phyloP scores from a whole-genome alignment of 1,140 invertebrate species.

The Leptinotarsa lineolata region DNA sequence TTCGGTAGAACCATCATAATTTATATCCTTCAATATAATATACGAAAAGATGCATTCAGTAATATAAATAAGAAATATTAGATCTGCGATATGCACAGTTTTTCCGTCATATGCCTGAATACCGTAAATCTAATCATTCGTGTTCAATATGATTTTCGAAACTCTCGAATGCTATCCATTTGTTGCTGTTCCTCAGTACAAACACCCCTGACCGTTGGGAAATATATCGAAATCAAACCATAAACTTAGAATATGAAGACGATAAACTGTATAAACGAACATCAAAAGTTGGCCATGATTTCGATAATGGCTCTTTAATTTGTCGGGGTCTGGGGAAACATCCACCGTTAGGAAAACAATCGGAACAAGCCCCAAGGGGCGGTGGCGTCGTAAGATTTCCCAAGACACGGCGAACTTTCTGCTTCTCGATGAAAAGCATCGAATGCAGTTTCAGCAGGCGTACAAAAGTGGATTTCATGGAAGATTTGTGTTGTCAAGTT shows the following conservation, averaged over 20 bases:
- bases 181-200: no score
- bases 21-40: no score
- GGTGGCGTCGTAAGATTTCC: conserved; percentile 1
- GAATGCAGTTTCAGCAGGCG: background rate
- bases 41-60: no score
- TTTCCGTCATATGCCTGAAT: no score
- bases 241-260: background rate
- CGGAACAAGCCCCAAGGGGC: background rate
- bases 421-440: conserved; percentile 1
- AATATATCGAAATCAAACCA: no score
- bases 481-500: conserved; percentile 6
- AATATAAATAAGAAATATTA: no score
- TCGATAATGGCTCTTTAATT: conserved; percentile 6
- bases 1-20: no score
- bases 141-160: no score
- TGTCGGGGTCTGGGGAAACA: conserved; percentile 1
- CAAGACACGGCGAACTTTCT: background rate
- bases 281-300: background rate
- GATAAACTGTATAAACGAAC: background rate
- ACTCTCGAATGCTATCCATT: no score
- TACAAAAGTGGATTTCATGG: background rate
- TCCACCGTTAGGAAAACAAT: conserved; percentile 2
- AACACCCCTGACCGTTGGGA: no score
- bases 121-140: no score
- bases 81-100: no score